Evolutionary conservation across 2,888 invertebrate genomes (phyloP).

Genomic region (Cephus pulcher): DNA sequence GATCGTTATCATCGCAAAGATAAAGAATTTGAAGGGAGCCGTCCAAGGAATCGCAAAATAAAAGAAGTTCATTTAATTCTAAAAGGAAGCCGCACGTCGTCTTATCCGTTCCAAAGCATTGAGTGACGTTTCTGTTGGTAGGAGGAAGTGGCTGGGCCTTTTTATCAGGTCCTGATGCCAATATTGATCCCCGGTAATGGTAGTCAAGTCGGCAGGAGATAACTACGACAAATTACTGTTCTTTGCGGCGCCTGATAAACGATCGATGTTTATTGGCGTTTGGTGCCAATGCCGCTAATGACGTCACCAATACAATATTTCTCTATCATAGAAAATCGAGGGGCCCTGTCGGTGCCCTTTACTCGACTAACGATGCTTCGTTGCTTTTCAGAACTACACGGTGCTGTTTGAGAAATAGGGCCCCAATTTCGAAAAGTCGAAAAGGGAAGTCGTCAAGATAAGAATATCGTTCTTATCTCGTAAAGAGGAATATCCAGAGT

Average conservation of each 20-base stretch:
- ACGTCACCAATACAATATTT: constrained; percentile 19
- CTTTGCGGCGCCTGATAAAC: constrained; percentile 35
- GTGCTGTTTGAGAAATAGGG: neutral
- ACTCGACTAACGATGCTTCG: neutral
- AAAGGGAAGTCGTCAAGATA: neutral
- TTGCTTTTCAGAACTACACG: neutral
- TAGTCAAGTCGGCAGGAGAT: constrained; percentile 30
- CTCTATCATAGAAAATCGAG: neutral
- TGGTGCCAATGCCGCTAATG: constrained; percentile 40
- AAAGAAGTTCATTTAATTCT: neutral
- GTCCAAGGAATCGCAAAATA: neutral
- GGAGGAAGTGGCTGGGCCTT: constrained; percentile 11
- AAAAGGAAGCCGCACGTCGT: neutral
- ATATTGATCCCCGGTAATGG: constrained; percentile 44
- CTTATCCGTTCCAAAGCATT: constrained; percentile 32
- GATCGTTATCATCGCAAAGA: neutral
- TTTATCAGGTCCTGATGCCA: constrained; percentile 47
- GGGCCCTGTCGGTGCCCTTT: neutral
- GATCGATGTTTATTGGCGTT: constrained; percentile 38
- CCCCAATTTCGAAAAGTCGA: neutral
- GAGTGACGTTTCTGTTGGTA: constrained; percentile 30
- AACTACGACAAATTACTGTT: constrained; percentile 43
- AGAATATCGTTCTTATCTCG: neutral
- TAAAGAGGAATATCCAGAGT: neutral
- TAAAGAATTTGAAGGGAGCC: neutral